Evolutionary conservation across 2,888 invertebrate genomes (phyloP).

Genomic region (Lochmaea crataegi): DNA sequence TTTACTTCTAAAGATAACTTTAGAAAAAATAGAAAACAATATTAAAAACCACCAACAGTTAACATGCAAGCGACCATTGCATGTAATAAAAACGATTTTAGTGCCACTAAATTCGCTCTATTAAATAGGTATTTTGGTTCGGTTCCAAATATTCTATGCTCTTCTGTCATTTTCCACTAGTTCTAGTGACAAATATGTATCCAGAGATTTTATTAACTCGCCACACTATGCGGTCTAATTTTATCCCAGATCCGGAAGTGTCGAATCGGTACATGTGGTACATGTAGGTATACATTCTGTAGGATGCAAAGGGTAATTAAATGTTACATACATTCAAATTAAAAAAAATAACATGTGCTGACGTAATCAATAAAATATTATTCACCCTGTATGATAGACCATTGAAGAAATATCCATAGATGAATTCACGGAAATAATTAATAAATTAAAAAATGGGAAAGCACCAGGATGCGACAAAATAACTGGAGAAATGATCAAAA

Average conservation of each 20-base stretch:
- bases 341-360: neutral
- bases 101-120: conserved; percentile 16
- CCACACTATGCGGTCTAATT: conserved; percentile 3
- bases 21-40: neutral
- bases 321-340: neutral
- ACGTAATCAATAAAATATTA: too few relatives aligned
- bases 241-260: conserved; percentile 14
- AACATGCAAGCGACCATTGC: neutral
- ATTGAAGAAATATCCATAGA: too few relatives aligned
- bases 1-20: neutral
- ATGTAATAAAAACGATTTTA: conserved; percentile 13
- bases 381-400: too few relatives aligned
- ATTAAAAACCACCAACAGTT: neutral
- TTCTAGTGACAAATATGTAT: conserved; percentile 16
- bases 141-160: conserved; percentile 11
- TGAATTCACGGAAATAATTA: too few relatives aligned
- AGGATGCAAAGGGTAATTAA: conserved; percentile 1
- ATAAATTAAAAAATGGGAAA: too few relatives aligned
- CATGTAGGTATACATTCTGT: too few relatives aligned
- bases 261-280: conserved; percentile 3
- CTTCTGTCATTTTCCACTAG: neutral
- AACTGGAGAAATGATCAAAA: too few relatives aligned
- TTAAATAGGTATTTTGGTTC: conserved; percentile 27
- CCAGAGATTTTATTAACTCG: conserved; percentile 1
- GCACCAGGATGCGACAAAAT: too few relatives aligned